Base-by-base conservation (phyloP, 1,140 invertebrate genomes). In the Arctopsyche grandis region DNA sequence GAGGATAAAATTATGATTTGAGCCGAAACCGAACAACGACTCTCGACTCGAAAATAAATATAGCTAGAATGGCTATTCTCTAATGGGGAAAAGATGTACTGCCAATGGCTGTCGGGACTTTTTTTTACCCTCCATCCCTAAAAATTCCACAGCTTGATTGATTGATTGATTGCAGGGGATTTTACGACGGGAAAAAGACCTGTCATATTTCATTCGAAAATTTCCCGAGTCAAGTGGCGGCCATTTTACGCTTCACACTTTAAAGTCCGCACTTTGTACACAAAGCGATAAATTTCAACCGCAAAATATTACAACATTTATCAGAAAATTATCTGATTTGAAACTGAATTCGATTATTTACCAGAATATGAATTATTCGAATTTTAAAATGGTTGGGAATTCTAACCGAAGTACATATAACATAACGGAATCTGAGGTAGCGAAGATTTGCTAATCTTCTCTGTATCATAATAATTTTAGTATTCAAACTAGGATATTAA, bases 41-140 rank as follows among this genome's bases (percentile, higher is more conserved):
- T 52, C 10, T 52, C 48, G 48, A 52, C 16, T 52, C 1, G 3
- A 12, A 12, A 52, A 52, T 52, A 52, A 52, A 5, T 5, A 16
- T 5, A 16, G 48, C 48, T 12, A 3, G 10, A 52, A 12, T 52
- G 1, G 10, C 48, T 5, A 38, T 38, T 38, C 29, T 38, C 29
- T 73, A 73, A 79, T 79, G 77, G 48, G 29, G 46, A 63, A 79
- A 79, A 79, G 66, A 63, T 70, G 77, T 79, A 52, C 48, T 52
- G 12, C 48, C 48, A 52, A 52, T 16, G 12, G 48, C 48, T 16
- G 48, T 52, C 10, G 48, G 48, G 3, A 16, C 21, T 66, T 66
- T 22, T 66, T 66, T 66, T 66, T 52, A 1, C 48, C 48, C 43
- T 19, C 21, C 21, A 7, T 46, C 12, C 10, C 69, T n/a, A 1